Evolutionary conservation across 2,888 invertebrate species (phyloP).

Genomic region (Dioctria rufipes): DNA sequence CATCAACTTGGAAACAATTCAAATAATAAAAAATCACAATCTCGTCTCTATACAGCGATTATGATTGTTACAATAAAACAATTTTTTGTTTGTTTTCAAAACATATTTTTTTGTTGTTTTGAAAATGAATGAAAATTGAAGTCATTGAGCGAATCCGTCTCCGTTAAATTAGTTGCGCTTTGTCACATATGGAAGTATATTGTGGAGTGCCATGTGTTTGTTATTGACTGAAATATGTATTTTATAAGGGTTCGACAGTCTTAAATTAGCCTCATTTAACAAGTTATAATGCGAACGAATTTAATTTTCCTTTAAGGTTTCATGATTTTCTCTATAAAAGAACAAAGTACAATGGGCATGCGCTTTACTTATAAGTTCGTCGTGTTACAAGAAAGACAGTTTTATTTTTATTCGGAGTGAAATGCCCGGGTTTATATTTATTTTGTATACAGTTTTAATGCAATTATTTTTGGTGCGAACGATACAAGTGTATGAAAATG

Average conservation of each 20-base stretch:
- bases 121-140: conserved; percentile 17
- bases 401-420: neutral
- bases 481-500: conserved; percentile 20
- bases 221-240: neutral
- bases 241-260: neutral
- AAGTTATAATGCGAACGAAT: neutral
- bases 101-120: neutral
- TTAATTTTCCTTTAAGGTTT: no score
- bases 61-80: conserved; percentile 7
- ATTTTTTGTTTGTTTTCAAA: neutral
- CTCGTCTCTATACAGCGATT: neutral
- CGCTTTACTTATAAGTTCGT: neutral
- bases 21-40: no score
- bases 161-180: neutral
- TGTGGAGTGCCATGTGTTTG: conserved; percentile 1
- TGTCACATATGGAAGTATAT: conserved; percentile 13
- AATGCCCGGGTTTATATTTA: neutral
- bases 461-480: conserved; percentile 5
- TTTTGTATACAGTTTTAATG: neutral
- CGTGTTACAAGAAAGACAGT: neutral
- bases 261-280: neutral
- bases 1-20: no score
- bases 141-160: conserved; percentile 18
- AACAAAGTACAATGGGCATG: neutral
- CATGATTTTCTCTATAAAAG: conserved; percentile 11